Percentiles rank a stretch among this genome's conserved stretches.
Conservation (phyloP, 30 jellyfish, hydroid and myxozoan genomes). For the Cassiopea andromeda region DNA sequence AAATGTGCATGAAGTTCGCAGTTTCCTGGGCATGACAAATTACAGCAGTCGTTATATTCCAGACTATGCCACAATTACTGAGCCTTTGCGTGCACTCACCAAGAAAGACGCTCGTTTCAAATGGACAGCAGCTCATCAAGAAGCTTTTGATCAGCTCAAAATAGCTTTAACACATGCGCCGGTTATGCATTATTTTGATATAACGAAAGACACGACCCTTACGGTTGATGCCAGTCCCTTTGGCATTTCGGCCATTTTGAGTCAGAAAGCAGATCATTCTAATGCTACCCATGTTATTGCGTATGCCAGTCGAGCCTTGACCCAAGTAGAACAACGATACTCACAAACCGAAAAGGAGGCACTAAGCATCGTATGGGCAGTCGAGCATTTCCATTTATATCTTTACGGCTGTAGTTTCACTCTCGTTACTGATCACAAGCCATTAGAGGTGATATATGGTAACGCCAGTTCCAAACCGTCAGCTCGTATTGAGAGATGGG, state of each 20-base stretch:
- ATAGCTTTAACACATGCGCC: slow-evolving; percentile 9
- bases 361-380: not conserved
- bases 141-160: not conserved
- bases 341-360: slow-evolving; percentile 37
- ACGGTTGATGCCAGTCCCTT: slow-evolving; percentile 42
- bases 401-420: not conserved
- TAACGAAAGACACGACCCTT: slow-evolving; percentile 8
- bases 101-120: not conserved
- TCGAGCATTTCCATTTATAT: not conserved
- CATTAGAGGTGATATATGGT: not conserved
- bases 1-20: not conserved
- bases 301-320: slow-evolving; percentile 60
- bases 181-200: slow-evolving; percentile 23
- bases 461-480: not conserved
- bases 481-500: too few species aligned
- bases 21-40: slow-evolving; percentile 19
- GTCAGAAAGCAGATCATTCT: slow-evolving; percentile 20
- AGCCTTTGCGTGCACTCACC: not conserved
- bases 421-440: not conserved
- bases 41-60: slow-evolving; percentile 8
- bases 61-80: slow-evolving; percentile 20
- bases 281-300: slow-evolving; percentile 19
- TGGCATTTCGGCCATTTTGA: slow-evolving; percentile 37
- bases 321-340: slow-evolving; percentile 27
- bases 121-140: slow-evolving; percentile 9